Evolutionary conservation across 1,140 invertebrate species (phyloP), one percentile per base, ranked within the genome.

Genomic region (Ladona fulva): DNA sequence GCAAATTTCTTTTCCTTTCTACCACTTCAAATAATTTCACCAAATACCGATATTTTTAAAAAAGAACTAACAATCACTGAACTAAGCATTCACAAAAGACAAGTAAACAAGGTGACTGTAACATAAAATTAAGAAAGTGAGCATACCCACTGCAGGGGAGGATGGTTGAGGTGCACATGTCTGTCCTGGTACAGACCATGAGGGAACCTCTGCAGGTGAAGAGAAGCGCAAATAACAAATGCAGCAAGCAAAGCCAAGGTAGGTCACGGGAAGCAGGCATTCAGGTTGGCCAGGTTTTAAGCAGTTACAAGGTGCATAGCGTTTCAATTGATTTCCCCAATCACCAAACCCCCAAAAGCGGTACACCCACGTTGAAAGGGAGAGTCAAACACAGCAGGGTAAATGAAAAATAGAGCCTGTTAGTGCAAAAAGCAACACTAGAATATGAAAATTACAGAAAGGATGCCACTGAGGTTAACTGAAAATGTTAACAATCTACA

Each of bases 181-280:
- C 52, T 66, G 52, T 66, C 52, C 52, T 19, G 52, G 16, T 19
- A 66, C 52, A 66, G 52, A 66, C 52, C 52, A 66, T 66, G 52
- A 22, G 1, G 52, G 52, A 22, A 66, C 52, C 52, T 66, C 52
- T 66, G 52, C 52, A 66, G 52, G 52, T 66, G 52, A 66, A 66
- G 52, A 66, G 52, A 66, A 66, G 52, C 52, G 14, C 3, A 66
- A 66, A 22, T 16, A 19, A 66, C 52, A 66, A 66, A 66, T 66
- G 52, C 52, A 66, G 52, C 52, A 66, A 66, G 52, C 52, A 66
- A 66, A 66, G 52, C 52, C 52, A 66, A 12, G 52, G 52, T 66
- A 12, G 52, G 52, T 66, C 52, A 66, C 52, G 14, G 52, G 52
- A 66, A 19, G 52, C 52, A 66, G 52, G 52, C 52, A 66, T 3